These are phyloP conservation scores for Phalacrocorax brasilianus DNA, from an alignment of 2,113 vertebrate species.

Conservation along the genomic window DNA sequence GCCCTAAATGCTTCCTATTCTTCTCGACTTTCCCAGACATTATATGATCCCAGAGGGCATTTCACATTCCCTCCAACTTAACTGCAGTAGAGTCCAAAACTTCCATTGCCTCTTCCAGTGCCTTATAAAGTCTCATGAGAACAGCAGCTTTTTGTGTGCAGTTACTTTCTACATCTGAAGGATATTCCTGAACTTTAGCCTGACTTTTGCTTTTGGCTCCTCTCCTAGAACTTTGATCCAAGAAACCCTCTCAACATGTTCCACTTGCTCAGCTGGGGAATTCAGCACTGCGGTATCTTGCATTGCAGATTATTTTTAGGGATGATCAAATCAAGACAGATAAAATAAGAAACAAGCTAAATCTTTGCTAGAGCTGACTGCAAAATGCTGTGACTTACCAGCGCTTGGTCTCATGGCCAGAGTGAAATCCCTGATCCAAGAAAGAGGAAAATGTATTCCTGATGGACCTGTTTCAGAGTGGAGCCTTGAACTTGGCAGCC, in stretches of 20 bases:
- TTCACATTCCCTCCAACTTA: not conserved
- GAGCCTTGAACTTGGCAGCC: not conserved
- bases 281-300: slow-evolving; percentile 1
- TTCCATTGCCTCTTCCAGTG: not conserved
- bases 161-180: not conserved
- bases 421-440: not conserved
- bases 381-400: not conserved
- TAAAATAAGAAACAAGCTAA: slow-evolving; percentile 43
- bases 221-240: not conserved
- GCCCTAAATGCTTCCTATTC: not conserved
- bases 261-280: not conserved
- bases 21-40: not conserved
- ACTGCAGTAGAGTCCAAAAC: not conserved
- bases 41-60: not conserved
- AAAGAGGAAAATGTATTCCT: not conserved
- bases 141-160: not conserved
- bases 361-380: slow-evolving; percentile 10
- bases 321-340: slow-evolving; percentile 51
- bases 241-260: not conserved
- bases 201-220: not conserved
- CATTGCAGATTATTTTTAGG: slow-evolving; percentile 56
- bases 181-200: slow-evolving; percentile 13
- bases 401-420: not conserved
- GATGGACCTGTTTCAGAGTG: not conserved
- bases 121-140: not conserved